phyloP scores from a whole-genome alignment of 2,797 vertebrate genomes.

The Melanotaenia boesemani region DNA sequence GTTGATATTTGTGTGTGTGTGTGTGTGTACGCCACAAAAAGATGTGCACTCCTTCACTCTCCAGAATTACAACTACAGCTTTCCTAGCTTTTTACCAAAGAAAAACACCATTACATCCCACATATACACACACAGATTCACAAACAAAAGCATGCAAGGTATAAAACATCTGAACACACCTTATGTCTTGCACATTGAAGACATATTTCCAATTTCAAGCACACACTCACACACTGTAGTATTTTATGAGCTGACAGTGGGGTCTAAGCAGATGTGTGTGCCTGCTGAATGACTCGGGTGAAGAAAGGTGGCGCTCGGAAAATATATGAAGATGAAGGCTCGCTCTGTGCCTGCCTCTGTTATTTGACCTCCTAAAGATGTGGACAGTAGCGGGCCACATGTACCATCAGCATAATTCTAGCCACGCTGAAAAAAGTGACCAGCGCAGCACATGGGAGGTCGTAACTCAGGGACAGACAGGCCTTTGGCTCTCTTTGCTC shows the following conservation, averaged over 20 bases:
- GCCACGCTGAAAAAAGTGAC: conserved; percentile 36
- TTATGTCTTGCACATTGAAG: conserved; percentile 9
- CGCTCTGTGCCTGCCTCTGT: conserved; percentile 24
- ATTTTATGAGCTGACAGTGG: conserved; percentile 44
- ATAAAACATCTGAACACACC: conserved; percentile 9
- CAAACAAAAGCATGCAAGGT: conserved; percentile 2
- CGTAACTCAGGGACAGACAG: conserved; percentile 44
- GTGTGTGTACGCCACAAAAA: conserved; percentile 8
- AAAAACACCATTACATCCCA: conserved; percentile 34
- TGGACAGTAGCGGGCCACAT: conserved; percentile 34
- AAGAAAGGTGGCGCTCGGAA: conserved; percentile 4
- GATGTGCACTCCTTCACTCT: conserved; percentile 50
- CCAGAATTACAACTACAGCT: conserved; percentile 48
- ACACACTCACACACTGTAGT: neutral
- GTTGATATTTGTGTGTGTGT: conserved; percentile 1
- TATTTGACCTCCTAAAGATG: conserved; percentile 59
- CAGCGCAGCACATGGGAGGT: conserved; percentile 28
- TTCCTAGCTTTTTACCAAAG: conserved; percentile 42
- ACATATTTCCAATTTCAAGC: conserved; percentile 10
- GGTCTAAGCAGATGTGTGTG: conserved; percentile 22
- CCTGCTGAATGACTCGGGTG: conserved; percentile 33
- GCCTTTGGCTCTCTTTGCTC: conserved; percentile 33
- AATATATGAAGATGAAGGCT: conserved; percentile 19
- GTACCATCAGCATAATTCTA: conserved; percentile 55
- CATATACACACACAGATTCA: neutral